Evolutionary conservation across 2,797 vertebrate species (phyloP), one percentile per base, ranked within the genome.

Genomic region (Heteromormyrus szaboi): DNA sequence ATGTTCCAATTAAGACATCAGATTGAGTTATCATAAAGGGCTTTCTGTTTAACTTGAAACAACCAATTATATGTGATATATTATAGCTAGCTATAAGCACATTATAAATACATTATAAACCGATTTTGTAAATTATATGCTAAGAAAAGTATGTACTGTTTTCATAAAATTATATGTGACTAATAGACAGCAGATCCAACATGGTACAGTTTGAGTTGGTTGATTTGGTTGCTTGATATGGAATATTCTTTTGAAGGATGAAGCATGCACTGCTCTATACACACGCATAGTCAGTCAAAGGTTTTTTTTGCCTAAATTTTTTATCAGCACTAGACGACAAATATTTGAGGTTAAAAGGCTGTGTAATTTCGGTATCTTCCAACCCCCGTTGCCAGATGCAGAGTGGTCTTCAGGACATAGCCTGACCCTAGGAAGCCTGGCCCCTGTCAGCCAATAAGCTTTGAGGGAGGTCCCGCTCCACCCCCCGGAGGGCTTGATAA

Each of bases 321-420:
- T 86, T 86, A 56, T 86, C 85, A 86, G 85, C 17, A 17, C 53
- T 59, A 86, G 85, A 86, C 85, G 41, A 56, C 85, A 86, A 86
- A 86, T 86, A 86, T 86, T 86, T 86, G 85, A 86, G 85, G 51
- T 33, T 86, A 86, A 86, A 86, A 37, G 17, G 51, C 51, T 37
- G 85, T 86, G 50, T 54, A 86, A 86, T 54, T 56, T 86, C 37
- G 0, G 25, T 86, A 56, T 86, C 85, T 33, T 86, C 29, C 33
- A 17, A 54, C 2, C 6, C 51, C 29, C 2, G 8, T 54, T 54
- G 84, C 29, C 50, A 86, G 85, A 86, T 19, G 25, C 9, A 9
- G 53, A 51, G 53, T 37, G 29, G 85, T 37, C 85, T 56, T 86
- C 51, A 41, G 85, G 85, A 54, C 53, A 12, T 54, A 86, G 85